These are phyloP conservation scores for Hypena proboscidalis DNA, from an alignment of 2,888 invertebrate species.

Conservation along the genomic window DNA sequence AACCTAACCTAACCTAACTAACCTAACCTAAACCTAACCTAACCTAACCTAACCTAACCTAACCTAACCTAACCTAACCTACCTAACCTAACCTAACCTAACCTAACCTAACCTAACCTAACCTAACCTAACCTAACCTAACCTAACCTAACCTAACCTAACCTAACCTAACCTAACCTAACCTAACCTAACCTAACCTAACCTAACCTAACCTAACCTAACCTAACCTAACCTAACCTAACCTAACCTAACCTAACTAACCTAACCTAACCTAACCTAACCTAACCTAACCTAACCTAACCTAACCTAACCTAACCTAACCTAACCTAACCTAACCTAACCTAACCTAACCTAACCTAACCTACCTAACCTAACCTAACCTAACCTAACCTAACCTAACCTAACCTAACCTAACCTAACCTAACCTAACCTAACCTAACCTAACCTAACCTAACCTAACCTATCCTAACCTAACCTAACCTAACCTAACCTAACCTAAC, in stretches of 20 bases:
- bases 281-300: conserved; percentile 4
- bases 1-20: conserved; percentile 28
- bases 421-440: too few species aligned
- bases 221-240: conserved; percentile 4
- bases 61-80: conserved; percentile 19
- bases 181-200: conserved; percentile 4
- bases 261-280: conserved; percentile 4
- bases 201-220: conserved; percentile 4
- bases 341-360: conserved; percentile 1
- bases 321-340: conserved; percentile 4
- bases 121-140: conserved; percentile 4
- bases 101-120: conserved; percentile 6
- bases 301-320: conserved; percentile 4
- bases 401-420: too few species aligned
- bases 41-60: conserved; percentile 25
- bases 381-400: too few species aligned
- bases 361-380: conserved; percentile 8
- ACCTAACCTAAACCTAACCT: conserved; percentile 25
- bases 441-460: too few species aligned
- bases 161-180: conserved; percentile 4
- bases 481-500: too few species aligned
- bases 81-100: conserved; percentile 26
- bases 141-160: conserved; percentile 4
- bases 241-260: conserved; percentile 4
- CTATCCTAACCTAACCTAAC: too few species aligned